Percentiles rank a stretch among this genome's conserved stretches.
These are phyloP conservation scores for Ctenopoma multispine DNA, from an alignment of 2,797 vertebrate species.

Conservation along the genomic window DNA sequence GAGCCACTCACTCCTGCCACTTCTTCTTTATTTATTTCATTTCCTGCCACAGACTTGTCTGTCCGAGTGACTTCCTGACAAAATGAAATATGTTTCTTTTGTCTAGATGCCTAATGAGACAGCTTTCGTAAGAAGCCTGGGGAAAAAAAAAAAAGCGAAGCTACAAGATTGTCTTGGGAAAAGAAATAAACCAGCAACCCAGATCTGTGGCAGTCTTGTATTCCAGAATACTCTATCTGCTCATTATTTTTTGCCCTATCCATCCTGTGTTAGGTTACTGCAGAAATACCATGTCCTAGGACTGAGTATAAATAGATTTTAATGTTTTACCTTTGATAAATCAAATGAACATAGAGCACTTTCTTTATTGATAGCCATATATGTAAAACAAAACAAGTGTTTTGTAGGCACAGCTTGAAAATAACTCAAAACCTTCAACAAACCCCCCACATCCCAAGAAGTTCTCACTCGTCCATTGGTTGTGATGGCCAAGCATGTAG, in stretches of 20 bases:
- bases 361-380: slow-evolving; percentile 12
- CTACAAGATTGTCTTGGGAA: slow-evolving; percentile 27
- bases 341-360: slow-evolving; percentile 21
- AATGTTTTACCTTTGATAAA: slow-evolving; percentile 23
- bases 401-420: slow-evolving; percentile 13
- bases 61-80: slow-evolving; percentile 61
- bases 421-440: slow-evolving; percentile 17
- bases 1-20: slow-evolving; percentile 64
- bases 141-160: slow-evolving; percentile 22
- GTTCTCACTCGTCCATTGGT: slow-evolving; percentile 29
- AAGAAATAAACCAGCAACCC: slow-evolving; percentile 32
- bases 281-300: slow-evolving; percentile 6
- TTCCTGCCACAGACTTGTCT: slow-evolving; percentile 61
- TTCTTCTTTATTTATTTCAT: slow-evolving; percentile 71
- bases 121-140: slow-evolving; percentile 36
- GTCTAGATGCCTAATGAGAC: slow-evolving; percentile 57
- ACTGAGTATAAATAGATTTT: slow-evolving; percentile 2
- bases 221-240: slow-evolving; percentile 37
- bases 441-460: slow-evolving; percentile 32
- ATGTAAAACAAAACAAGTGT: not conserved
- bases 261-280: slow-evolving; percentile 8
- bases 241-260: slow-evolving; percentile 34
- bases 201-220: slow-evolving; percentile 27
- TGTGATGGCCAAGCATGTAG: slow-evolving; percentile 61
- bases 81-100: slow-evolving; percentile 70